These are phyloP conservation scores for Cephalophus harveyi DNA, from an alignment of 2,113 vertebrate species.

Conservation along the genomic window DNA sequence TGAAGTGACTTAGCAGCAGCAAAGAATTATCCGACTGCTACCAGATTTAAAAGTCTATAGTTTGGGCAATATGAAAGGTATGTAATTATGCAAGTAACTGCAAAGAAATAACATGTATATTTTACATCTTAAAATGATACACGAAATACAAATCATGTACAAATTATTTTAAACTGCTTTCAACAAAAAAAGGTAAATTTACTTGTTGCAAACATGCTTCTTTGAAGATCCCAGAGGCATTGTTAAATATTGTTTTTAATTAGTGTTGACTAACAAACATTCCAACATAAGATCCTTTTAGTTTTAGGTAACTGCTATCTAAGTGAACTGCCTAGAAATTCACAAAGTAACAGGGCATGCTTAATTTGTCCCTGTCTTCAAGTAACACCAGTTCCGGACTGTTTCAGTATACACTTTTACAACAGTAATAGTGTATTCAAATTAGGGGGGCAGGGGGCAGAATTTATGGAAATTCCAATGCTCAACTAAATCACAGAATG, in stretches of 20 bases:
- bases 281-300: not conserved
- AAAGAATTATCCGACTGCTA: constrained; percentile 50
- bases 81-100: not conserved
- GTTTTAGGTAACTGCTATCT: constrained; percentile 50
- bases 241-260: not conserved
- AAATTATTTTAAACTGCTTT: constrained; percentile 28
- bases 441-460: constrained; percentile 43
- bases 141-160: not conserved
- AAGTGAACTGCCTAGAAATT: constrained; percentile 51
- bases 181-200: not conserved
- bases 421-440: constrained; percentile 58
- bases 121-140: not conserved
- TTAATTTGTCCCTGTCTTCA: constrained; percentile 24
- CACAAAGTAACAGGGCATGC: not conserved
- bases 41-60: constrained; percentile 23
- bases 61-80: constrained; percentile 3
- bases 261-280: constrained; percentile 52
- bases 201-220: constrained; percentile 17
- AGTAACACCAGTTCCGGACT: constrained; percentile 4
- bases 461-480: constrained; percentile 73
- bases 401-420: constrained; percentile 33
- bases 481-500: constrained; percentile 87
- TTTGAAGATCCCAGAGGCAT: not conserved
- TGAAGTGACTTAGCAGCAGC: too few species aligned
- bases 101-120: not conserved